phyloP scores from a whole-genome alignment of 2,113 vertebrate genomes.

The Heterotis niloticus region DNA sequence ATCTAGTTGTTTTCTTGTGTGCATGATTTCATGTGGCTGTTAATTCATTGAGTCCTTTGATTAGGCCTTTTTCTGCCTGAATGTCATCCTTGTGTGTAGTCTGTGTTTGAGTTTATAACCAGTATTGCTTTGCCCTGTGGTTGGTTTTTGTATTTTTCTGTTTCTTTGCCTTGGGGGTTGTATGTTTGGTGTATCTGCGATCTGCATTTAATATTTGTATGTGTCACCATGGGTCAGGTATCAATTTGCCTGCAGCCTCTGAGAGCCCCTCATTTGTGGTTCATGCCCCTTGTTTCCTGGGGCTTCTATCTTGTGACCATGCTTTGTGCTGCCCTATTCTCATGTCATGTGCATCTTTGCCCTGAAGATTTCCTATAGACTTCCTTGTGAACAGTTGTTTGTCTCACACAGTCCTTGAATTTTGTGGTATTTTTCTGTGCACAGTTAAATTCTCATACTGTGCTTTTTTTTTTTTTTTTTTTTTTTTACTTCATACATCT shows the following conservation, averaged over 20 bases:
- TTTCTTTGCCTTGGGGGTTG: neutral
- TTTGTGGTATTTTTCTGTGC: neutral
- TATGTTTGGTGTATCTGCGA: neutral
- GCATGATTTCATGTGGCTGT: constrained; percentile 44
- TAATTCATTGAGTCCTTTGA: constrained; percentile 56
- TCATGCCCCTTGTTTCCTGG: neutral
- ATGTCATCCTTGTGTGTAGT: constrained; percentile 51
- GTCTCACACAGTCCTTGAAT: neutral
- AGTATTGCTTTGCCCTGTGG: constrained; percentile 3
- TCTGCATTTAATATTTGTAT: neutral
- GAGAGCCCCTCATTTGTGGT: neutral
- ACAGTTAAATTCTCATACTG: neutral
- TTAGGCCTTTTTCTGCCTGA: constrained; percentile 46
- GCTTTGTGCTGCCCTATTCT: neutral
- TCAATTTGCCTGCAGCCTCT: neutral
- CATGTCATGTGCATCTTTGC: neutral
- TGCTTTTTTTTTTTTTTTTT: neutral
- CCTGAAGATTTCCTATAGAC: neutral
- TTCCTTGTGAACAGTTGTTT: neutral
- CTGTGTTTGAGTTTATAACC: constrained; percentile 40
- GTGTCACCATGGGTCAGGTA: too few relatives aligned
- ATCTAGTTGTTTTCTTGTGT: constrained; percentile 22
- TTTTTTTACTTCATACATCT: neutral
- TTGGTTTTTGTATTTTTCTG: neutral
- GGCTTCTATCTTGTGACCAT: neutral